These are phyloP conservation scores for Colius striatus DNA, from an alignment of 2,113 vertebrate species.

Conservation along the genomic window DNA sequence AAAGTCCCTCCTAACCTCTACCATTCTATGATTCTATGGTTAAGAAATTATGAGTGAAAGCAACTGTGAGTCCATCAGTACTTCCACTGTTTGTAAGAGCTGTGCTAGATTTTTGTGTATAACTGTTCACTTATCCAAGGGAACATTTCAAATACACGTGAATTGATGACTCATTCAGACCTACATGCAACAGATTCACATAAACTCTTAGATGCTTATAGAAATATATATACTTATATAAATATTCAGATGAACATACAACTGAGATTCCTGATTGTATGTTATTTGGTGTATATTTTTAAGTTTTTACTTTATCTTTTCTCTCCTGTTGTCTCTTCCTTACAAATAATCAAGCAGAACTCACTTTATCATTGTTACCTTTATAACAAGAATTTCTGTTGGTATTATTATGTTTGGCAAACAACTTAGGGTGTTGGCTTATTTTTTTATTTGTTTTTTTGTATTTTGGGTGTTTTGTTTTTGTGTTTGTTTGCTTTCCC, in stretches of 20 bases:
- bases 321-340: not conserved
- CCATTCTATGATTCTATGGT: no score
- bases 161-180: not conserved
- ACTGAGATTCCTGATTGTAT: not conserved
- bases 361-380: not conserved
- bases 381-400: not conserved
- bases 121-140: not conserved
- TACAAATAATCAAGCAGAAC: not conserved
- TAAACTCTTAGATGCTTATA: no score
- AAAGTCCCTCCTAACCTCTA: no score
- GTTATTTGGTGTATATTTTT: not conserved
- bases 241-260: not conserved
- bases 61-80: not conserved
- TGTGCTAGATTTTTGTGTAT: not conserved
- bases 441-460: not conserved
- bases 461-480: not conserved
- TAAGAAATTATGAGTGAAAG: not conserved
- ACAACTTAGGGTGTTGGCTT: accelerated
- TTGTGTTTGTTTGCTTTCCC: not conserved
- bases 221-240: no score
- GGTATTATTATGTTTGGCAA: not conserved
- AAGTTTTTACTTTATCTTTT: not conserved
- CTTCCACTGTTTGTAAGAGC: not conserved
- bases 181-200: no score
- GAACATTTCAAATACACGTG: not conserved